Base-by-base conservation (phyloP, 2,113 vertebrate species). In the Ranitomeya variabilis region DNA sequence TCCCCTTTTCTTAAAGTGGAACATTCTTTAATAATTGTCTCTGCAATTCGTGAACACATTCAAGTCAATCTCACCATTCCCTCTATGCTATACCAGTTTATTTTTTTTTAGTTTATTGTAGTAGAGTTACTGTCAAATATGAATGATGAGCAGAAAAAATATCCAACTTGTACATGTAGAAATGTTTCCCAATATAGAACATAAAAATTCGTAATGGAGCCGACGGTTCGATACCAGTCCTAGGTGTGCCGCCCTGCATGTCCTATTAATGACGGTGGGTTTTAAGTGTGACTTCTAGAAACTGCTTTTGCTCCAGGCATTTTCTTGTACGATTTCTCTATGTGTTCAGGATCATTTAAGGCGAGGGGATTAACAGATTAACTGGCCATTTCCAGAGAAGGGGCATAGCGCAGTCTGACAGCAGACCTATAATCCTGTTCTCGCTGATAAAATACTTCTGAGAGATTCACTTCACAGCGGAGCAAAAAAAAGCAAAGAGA, bases 351-450 rank as follows among this genome's bases (percentile, higher is more conserved):
- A 64, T 37, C 59, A 51, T 86, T 78, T 77, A 45, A 86, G 57
- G 82, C 21, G 0, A 79, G 59, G 21, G 85, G 85, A 86, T 86
- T 86, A 86, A 64, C 74, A 86, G 85, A 77, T 86, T 77, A 86
- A 37, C 73, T 52, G 85, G 59, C 73, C 85, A 78, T 86, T 86
- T 77, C 57, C 74, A 64, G 59, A 78, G 85, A 77, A 78, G 37
- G 74, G 73, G 57, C 85, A 77, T 0, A 37, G 31, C 51, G 23
- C 21, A 84, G 82, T 51, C 64, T 84, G 82, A 66, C 82, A 86
- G 85, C 59, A 66, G 85, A 86, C 85, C 74, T 78, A 77, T 78
- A 86, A 86, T 86, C 85, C 73, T 45, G 55, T 77, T 86, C 85
- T 77, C 11, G 74, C 73, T 86, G 59, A 77, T 64, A 64, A 78